These are phyloP conservation scores for Austrolebias charrua DNA, from an alignment of 2,797 vertebrate species.

Conservation along the genomic window DNA sequence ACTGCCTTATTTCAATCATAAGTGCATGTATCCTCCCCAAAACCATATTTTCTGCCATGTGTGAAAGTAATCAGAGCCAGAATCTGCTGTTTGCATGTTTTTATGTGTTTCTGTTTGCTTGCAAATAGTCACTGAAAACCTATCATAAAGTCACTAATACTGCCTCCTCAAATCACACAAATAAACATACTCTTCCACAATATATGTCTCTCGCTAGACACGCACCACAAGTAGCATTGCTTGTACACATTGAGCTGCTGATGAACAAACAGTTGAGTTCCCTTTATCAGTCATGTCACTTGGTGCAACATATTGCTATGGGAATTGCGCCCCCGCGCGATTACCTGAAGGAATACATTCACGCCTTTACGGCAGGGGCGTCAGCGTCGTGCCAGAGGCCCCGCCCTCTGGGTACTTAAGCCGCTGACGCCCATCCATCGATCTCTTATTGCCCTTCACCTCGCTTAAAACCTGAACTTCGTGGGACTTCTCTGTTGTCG, in stretches of 20 bases:
- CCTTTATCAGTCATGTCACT: too few relatives aligned
- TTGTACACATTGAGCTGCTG: conserved; percentile 57
- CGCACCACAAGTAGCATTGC: conserved; percentile 43
- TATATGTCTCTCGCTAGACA: conserved; percentile 50
- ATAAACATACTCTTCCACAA: conserved; percentile 11
- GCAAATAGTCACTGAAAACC: conserved; percentile 50
- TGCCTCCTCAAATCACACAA: conserved; percentile 43
- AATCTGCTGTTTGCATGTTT: conserved; percentile 18
- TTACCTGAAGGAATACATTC: too few relatives aligned
- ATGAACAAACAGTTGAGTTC: conserved; percentile 72
- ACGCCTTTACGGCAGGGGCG: too few relatives aligned
- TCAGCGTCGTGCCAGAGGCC: too few relatives aligned
- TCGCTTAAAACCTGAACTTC: too few relatives aligned
- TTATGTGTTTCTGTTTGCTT: conserved; percentile 24
- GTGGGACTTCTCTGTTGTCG: too few relatives aligned
- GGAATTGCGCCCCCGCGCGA: too few relatives aligned
- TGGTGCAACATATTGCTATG: too few relatives aligned
- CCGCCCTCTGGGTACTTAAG: too few relatives aligned
- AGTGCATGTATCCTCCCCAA: conserved; percentile 40
- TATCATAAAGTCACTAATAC: conserved; percentile 60
- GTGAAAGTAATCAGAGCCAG: conserved; percentile 51
- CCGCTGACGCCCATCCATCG: too few relatives aligned
- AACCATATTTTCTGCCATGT: conserved; percentile 47
- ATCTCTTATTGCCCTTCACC: too few relatives aligned
- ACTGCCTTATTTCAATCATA: conserved; percentile 38